Conservation (phyloP, 2,797 vertebrate genomes). For the Sebastes baramenuke region DNA sequence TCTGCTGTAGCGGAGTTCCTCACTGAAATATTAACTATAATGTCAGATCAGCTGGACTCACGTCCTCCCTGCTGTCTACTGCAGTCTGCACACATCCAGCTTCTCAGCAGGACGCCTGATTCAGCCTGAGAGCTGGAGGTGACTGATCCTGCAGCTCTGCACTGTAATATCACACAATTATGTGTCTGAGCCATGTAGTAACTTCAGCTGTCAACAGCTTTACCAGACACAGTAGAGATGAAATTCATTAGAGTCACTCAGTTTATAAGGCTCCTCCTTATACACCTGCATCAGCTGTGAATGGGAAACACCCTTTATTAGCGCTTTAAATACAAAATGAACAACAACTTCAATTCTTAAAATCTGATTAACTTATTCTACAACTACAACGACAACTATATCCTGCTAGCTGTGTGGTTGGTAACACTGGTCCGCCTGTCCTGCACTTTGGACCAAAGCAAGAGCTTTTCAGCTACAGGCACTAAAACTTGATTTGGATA, state of each 20-base stretch:
- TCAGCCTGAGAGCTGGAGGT: not conserved
- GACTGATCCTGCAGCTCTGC: constrained; percentile 4
- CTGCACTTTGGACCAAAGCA: not conserved
- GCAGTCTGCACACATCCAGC: not conserved
- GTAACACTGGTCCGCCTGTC: not conserved
- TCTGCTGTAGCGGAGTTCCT: not conserved
- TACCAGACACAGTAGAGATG: not conserved
- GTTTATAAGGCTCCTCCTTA: not conserved
- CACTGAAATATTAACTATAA: constrained; percentile 29
- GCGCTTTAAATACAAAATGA: not conserved
- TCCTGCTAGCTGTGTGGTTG: not conserved
- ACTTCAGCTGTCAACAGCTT: not conserved
- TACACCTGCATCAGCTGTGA: not conserved
- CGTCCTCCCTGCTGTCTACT: constrained; percentile 9
- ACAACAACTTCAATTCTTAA: not conserved
- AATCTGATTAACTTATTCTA: not conserved
- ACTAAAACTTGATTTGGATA: not conserved
- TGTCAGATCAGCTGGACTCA: constrained; percentile 19
- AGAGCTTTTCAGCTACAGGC: not conserved
- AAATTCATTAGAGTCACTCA: not conserved
- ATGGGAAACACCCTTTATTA: not conserved
- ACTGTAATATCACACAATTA: not conserved
- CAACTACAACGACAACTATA: not conserved
- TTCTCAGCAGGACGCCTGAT: constrained; percentile 7
- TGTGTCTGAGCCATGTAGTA: not conserved